phyloP scores from a whole-genome alignment of 2,797 vertebrate species.

The Limnodromus scolopaceus region DNA sequence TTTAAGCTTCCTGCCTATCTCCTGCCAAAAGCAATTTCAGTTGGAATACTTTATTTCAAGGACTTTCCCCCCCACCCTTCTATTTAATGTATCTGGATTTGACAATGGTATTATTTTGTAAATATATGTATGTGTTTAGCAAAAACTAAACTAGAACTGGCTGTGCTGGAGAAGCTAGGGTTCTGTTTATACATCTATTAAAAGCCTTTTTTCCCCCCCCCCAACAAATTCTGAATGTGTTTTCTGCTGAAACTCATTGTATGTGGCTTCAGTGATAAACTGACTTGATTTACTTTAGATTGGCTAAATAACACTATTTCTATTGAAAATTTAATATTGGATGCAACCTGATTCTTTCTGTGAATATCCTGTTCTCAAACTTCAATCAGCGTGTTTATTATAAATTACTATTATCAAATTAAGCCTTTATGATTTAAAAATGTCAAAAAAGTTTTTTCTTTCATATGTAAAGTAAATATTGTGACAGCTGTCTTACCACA shows the following conservation, averaged over 20 bases:
- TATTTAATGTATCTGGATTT: not conserved
- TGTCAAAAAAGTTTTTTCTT: not conserved
- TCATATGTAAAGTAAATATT: constrained; percentile 37
- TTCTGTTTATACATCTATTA: not conserved
- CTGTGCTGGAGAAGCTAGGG: not conserved
- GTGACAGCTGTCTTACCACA: constrained; percentile 33
- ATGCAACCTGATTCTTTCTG: not conserved
- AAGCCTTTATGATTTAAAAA: not conserved
- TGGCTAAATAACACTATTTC: not conserved
- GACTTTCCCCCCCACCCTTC: not conserved
- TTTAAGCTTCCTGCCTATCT: not conserved
- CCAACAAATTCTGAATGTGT: not conserved
- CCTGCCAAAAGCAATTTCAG: constrained; percentile 17
- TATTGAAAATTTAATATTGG: not conserved
- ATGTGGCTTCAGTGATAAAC: not conserved
- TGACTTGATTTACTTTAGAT: not conserved
- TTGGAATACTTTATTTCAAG: not conserved
- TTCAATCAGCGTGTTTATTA: constrained; percentile 2
- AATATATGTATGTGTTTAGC: not conserved
- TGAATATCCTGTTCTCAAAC: not conserved
- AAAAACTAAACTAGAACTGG: not conserved
- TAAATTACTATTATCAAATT: constrained; percentile 30
- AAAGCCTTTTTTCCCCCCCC: not conserved
- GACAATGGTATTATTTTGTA: not conserved
- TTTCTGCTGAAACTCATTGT: not conserved